phyloP scores from a whole-genome alignment of 2,797 vertebrate species.

The Sebastolobus alascanus region DNA sequence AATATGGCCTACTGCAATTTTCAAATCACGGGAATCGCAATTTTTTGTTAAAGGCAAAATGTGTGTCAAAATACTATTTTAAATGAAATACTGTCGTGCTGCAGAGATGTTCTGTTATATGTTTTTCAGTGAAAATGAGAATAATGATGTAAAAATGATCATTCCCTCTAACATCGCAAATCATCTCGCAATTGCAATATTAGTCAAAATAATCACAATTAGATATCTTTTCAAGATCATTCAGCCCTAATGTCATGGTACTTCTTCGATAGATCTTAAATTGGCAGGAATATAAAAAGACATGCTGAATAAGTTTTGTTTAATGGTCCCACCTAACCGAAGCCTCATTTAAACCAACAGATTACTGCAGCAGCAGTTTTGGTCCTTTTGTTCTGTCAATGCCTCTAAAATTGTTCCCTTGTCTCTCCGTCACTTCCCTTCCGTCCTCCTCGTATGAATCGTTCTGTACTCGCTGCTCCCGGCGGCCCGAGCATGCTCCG shows the following conservation, averaged over 20 bases:
- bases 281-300: not conserved
- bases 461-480: constrained; percentile 48
- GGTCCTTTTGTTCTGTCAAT: constrained; percentile 24
- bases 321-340: not conserved
- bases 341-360: constrained; percentile 4
- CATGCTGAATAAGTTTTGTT: not conserved
- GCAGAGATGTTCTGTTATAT: no score
- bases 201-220: no score
- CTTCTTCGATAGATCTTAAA: not conserved
- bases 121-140: no score
- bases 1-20: no score
- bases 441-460: constrained; percentile 51
- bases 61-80: no score
- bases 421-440: constrained; percentile 54
- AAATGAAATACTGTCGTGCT: no score
- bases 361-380: constrained; percentile 26
- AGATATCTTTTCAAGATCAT: no score
- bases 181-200: no score
- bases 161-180: no score
- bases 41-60: no score
- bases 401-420: constrained; percentile 54
- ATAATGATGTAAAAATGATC: no score
- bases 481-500: constrained; percentile 52
- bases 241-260: not conserved
- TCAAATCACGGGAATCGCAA: no score